phyloP scores from a whole-genome alignment of 1,140 invertebrate genomes.

The Octopus bimaculoides region DNA sequence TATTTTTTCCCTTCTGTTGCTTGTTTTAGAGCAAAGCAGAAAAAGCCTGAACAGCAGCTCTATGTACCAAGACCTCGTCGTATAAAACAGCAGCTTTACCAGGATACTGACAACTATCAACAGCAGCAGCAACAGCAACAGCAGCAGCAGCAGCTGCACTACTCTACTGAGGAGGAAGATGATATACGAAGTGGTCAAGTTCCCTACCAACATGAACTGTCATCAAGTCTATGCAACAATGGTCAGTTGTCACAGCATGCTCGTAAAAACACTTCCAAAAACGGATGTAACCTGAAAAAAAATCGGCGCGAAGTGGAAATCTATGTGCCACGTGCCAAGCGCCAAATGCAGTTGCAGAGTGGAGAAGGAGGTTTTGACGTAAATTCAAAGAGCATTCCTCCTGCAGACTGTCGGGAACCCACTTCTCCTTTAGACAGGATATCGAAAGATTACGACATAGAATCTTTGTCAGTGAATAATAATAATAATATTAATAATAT shows the following conservation, averaged over 20 bases:
- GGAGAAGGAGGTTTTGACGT: background rate
- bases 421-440: background rate
- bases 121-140: background rate
- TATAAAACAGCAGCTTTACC: conserved; percentile 35
- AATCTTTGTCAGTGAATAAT: too few species aligned
- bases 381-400: background rate
- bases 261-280: background rate
- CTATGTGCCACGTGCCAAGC: conserved; percentile 26
- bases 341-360: background rate
- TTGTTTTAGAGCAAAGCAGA: conserved; percentile 25
- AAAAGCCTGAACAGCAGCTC: conserved; percentile 72
- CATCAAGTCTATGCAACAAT: background rate
- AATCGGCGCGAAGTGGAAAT: conserved; percentile 16
- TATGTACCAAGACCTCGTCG: conserved; percentile 74
- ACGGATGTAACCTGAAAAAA: background rate
- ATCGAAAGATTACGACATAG: background rate
- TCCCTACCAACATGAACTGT: background rate
- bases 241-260: background rate
- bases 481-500: too few species aligned
- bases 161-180: background rate
- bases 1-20: background rate
- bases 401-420: background rate
- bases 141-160: background rate
- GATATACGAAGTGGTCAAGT: background rate
- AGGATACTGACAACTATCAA: conserved; percentile 8